Conservation (phyloP, 2,888 invertebrate genomes). For the Deladenus siricidicola region DNA sequence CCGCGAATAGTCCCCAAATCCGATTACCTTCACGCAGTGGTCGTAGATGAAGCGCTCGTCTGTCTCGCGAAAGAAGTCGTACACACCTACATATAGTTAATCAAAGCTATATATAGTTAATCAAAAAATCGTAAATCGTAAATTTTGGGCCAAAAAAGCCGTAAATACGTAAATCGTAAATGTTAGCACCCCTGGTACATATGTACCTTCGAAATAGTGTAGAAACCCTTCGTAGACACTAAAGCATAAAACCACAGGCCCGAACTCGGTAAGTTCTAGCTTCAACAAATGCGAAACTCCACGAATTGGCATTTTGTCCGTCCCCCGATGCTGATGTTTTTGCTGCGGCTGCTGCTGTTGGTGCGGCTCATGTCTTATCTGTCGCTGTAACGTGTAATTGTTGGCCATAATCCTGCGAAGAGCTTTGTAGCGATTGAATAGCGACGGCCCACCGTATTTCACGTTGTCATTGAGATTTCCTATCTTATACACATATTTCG, state of each 20-base stretch:
- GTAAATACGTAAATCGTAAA: too few relatives aligned
- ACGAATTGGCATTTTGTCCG: background rate
- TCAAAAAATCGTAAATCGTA: background rate
- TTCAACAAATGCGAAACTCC: background rate
- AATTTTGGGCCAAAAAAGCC: background rate
- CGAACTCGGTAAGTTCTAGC: conserved; percentile 1
- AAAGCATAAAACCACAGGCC: conserved; percentile 4
- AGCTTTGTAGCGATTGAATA: background rate
- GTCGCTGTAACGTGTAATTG: background rate
- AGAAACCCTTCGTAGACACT: conserved; percentile 22
- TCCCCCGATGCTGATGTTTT: background rate
- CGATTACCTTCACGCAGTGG: conserved; percentile 15
- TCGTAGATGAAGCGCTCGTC: conserved; percentile 11
- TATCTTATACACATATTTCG: conserved; percentile 3
- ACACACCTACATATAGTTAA: conserved; percentile 14
- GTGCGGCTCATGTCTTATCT: background rate
- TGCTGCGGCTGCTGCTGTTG: background rate
- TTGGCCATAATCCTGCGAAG: too few relatives aligned
- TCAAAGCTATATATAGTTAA: background rate
- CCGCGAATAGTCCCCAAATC: conserved; percentile 9
- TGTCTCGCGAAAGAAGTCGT: conserved; percentile 15
- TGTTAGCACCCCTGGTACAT: too few relatives aligned
- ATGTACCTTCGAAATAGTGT: conserved; percentile 24
- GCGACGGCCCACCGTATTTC: background rate
- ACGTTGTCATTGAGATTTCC: conserved; percentile 1